phyloP scores from a whole-genome alignment of 2,888 invertebrate species.

The Melitaea athalia region DNA sequence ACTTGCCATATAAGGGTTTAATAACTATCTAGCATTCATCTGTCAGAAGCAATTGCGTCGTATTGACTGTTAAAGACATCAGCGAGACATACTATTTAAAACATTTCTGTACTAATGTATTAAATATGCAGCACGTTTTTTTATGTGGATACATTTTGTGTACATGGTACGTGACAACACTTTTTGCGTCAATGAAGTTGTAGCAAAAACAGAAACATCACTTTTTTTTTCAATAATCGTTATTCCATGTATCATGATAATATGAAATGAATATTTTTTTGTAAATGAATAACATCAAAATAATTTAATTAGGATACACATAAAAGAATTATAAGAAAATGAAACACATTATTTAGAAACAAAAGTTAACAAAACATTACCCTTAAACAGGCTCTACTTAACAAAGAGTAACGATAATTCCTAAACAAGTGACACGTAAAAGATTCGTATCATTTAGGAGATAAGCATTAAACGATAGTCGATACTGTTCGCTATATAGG shows the following conservation, averaged over 20 bases:
- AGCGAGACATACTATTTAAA: not conserved
- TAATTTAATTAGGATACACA: not conserved
- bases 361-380: no score
- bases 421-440: not conserved
- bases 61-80: not conserved
- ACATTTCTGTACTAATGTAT: no score
- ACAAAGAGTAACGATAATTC: not conserved
- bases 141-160: no score
- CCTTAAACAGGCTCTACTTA: not conserved
- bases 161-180: no score
- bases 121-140: no score
- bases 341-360: not conserved
- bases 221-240: no score
- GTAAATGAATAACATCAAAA: not conserved
- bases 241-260: no score
- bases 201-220: no score
- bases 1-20: not conserved
- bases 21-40: not conserved
- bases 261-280: no score
- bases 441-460: not conserved
- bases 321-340: no score
- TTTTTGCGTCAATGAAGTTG: not conserved
- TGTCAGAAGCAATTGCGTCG: not conserved
- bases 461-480: constrained; percentile 2
- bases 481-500: constrained; percentile 23